These are phyloP conservation scores for Perca flavescens DNA, from an alignment of 2,113 vertebrate genomes.

Conservation along the genomic window DNA sequence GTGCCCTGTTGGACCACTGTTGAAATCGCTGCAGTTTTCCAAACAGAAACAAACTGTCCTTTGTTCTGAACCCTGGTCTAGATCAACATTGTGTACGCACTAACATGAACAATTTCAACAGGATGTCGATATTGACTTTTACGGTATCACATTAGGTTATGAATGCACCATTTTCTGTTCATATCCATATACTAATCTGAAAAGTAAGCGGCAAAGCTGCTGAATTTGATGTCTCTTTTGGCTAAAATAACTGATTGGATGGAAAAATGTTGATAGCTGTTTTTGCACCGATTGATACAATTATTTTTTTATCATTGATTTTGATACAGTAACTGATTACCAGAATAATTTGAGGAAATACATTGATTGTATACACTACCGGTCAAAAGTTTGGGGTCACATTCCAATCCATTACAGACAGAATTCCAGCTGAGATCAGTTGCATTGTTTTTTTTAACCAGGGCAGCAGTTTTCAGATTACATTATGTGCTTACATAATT, in stretches of 20 bases:
- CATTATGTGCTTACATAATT: too few species aligned
- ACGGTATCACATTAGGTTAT: not conserved
- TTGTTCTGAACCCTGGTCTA: not conserved
- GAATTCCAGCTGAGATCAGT: too few species aligned
- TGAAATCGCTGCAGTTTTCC: not conserved
- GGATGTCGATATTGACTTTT: not conserved
- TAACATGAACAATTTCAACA: not conserved
- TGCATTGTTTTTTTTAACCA: too few species aligned
- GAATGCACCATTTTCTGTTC: not conserved
- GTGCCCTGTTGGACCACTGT: not conserved
- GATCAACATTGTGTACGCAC: not conserved
- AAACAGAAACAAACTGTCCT: not conserved
- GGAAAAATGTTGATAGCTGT: not conserved
- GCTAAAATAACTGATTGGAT: not conserved
- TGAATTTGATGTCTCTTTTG: not conserved
- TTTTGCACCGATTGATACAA: not conserved
- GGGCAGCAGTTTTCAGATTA: too few species aligned
- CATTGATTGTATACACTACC: not conserved
- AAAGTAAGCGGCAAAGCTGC: not conserved
- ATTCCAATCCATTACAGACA: too few species aligned
- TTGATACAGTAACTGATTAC: not conserved
- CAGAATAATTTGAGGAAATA: not conserved
- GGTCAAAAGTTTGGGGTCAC: too few species aligned
- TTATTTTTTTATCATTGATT: not conserved
- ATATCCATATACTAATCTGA: not conserved